phyloP scores from a whole-genome alignment of 1,140 invertebrate species.

The Micrasema minimum region DNA sequence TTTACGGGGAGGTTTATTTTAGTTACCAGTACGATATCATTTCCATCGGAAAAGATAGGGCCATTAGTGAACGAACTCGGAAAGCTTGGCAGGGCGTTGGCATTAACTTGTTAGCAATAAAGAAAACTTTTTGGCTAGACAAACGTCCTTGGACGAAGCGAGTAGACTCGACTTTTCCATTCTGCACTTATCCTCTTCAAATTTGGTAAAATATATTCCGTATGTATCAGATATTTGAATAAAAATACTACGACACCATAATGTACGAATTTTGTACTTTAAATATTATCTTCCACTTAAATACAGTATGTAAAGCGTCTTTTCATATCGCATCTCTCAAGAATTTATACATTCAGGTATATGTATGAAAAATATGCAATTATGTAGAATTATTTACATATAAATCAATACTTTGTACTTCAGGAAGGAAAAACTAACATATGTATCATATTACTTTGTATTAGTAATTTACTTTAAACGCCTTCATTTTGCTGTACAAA shows the following conservation, averaged over 20 bases:
- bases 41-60: not conserved
- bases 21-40: not conserved
- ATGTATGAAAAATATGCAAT: too few relatives aligned
- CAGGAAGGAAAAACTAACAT: too few relatives aligned
- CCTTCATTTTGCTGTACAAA: too few relatives aligned
- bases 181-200: not conserved
- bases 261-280: not conserved
- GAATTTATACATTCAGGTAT: too few relatives aligned
- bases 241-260: not conserved
- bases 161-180: constrained; percentile 6
- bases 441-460: too few relatives aligned
- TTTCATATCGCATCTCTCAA: too few relatives aligned
- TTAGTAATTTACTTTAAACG: too few relatives aligned
- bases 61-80: constrained; percentile 23
- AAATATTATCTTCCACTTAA: too few relatives aligned
- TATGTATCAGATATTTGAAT: not conserved
- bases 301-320: too few relatives aligned
- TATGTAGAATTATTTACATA: too few relatives aligned
- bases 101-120: constrained; percentile 25
- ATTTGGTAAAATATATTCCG: not conserved
- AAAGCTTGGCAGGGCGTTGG: constrained; percentile 32
- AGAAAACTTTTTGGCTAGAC: constrained; percentile 40
- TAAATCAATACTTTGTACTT: too few relatives aligned
- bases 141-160: constrained; percentile 17
- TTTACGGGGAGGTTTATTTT: not conserved